These are phyloP conservation scores for Falco cherrug DNA, from an alignment of 2,797 vertebrate species.

Conservation along the genomic window DNA sequence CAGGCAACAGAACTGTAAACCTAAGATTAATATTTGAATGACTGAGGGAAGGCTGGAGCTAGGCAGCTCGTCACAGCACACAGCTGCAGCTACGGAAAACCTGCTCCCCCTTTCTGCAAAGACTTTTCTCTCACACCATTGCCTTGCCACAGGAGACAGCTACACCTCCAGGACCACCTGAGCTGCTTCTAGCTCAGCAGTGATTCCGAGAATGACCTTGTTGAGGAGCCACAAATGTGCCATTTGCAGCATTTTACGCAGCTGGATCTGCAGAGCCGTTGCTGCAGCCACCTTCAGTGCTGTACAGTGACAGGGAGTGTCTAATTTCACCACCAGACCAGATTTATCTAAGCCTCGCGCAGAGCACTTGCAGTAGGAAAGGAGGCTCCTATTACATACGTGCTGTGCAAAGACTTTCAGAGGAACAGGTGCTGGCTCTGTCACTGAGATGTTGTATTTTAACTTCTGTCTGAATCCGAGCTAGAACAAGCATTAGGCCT, in stretches of 20 bases:
- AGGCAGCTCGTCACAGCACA: not conserved
- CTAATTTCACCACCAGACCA: not conserved
- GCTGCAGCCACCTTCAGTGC: not conserved
- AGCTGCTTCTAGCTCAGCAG: not conserved
- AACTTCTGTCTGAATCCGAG: not conserved
- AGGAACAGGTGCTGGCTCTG: not conserved
- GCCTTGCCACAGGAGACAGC: not conserved
- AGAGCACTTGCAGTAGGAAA: not conserved
- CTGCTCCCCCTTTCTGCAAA: not conserved
- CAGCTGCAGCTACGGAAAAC: not conserved
- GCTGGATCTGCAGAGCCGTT: not conserved
- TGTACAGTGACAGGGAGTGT: not conserved
- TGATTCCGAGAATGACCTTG: not conserved
- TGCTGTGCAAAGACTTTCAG: not conserved
- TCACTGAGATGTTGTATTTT: not conserved
- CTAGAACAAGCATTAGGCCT: not conserved
- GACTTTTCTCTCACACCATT: not conserved
- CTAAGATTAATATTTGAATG: not conserved
- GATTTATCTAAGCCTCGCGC: not conserved
- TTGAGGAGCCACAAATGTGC: rapidly evolving
- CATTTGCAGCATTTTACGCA: rapidly evolving
- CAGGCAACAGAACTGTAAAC: not conserved
- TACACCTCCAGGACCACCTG: not conserved
- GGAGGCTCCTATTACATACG: not conserved
- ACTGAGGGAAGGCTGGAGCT: not conserved